Evolutionary conservation across 1,140 invertebrate species (phyloP), one percentile per base, ranked within the genome.

Genomic region (Cotesia typhae): DNA sequence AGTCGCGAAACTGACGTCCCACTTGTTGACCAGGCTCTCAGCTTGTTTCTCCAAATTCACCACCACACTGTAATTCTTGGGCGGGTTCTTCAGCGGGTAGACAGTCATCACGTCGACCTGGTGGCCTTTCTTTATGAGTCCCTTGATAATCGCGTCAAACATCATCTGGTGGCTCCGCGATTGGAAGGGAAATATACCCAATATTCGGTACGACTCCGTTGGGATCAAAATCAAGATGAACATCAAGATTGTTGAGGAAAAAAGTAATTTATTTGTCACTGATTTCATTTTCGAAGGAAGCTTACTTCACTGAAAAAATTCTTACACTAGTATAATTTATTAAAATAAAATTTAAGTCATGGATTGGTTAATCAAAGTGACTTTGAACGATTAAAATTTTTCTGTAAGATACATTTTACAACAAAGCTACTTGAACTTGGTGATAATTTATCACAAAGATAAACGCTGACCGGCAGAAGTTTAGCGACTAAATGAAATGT

Each of bases 111-210:
- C 80, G 1, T 84, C 82, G 0, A 90, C 78, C 71, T 88, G 80
- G 76, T 90, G 89, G 9, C 88, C 89, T 60, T 83, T 77, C 41
- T 80, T 84, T 0, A 80, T 82, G 36, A 90, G 76, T 61, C 84
- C 86, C 70, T 81, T 78, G 10, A 82, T 83, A 3, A 89, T 28
- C 12, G 86, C 80, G 68, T 83, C 76, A 71, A 87, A 87, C 35
- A 88, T 81, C 38, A 85, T 78, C 72, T 87, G 84, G 78, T 89
- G 87, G 76, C 87, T 88, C 4, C 73, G 74, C 0, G 81, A 83
- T 41, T 87, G 84, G 10, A 83, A 81, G 35, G 88, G 87, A 71
- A 86, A 85, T 20, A 89, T 76, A n/a, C 77, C 83, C 38, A 89
- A 78, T 71, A 89, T 87, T 78, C 81, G 63, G 57, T 82, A 80